Percentiles rank a stretch among this genome's conserved stretches.
Conservation (phyloP, 2,888 invertebrate genomes). For the Lampropteryx suffumata region DNA sequence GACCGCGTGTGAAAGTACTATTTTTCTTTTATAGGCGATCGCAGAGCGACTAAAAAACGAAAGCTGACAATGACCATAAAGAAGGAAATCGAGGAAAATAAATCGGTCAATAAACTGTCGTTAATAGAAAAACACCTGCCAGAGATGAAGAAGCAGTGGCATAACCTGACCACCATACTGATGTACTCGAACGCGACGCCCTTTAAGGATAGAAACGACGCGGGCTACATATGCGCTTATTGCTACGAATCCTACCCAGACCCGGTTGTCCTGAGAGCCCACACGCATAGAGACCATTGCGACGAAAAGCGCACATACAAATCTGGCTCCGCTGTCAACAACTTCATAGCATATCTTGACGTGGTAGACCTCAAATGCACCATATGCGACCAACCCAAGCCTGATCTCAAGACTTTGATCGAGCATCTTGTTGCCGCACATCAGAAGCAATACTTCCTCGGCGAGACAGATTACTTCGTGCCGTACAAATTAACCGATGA, state of each 20-base stretch:
- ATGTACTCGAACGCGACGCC: constrained; percentile 72
- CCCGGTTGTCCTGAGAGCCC: constrained; percentile 45
- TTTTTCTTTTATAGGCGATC: constrained; percentile 79
- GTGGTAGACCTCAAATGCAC: constrained; percentile 71
- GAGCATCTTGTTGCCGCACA: constrained; percentile 64
- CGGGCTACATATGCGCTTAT: constrained; percentile 73
- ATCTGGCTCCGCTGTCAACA: constrained; percentile 65
- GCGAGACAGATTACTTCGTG: constrained; percentile 67
- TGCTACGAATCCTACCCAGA: constrained; percentile 70
- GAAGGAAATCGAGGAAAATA: constrained; percentile 50
- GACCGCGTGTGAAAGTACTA: constrained; percentile 68
- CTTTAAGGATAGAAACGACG: constrained; percentile 62
- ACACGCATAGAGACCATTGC: constrained; percentile 63
- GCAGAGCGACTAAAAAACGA: constrained; percentile 65
- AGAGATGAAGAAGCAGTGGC: constrained; percentile 71
- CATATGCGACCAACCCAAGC: constrained; percentile 58
- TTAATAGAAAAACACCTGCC: constrained; percentile 41
- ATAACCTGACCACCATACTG: constrained; percentile 67
- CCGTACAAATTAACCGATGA: constrained; percentile 63
- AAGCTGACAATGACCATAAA: constrained; percentile 58
- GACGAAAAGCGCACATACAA: constrained; percentile 70
- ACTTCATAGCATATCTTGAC: constrained; percentile 69
- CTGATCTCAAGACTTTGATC: constrained; percentile 51
- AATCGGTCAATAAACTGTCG: constrained; percentile 43
- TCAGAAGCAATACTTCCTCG: constrained; percentile 65